Evolutionary conservation across 2,888 invertebrate species (phyloP).

Genomic region (Allophyes oxyacanthae): DNA sequence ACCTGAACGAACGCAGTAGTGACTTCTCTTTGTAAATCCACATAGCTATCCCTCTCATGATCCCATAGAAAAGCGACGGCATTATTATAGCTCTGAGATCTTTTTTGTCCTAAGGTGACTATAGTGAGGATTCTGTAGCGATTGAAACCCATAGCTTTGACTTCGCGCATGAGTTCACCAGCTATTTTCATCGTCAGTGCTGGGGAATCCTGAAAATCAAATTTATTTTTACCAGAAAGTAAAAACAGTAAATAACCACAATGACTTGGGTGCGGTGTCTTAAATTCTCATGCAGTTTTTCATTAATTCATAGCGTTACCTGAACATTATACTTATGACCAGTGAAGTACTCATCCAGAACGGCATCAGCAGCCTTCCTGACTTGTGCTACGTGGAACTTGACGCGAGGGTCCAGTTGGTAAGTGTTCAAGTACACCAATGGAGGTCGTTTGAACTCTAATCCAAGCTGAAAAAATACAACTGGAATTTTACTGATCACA

Average conservation of each 20-base stretch:
- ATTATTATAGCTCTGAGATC: slow-evolving; percentile 80
- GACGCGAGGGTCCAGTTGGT: slow-evolving; percentile 71
- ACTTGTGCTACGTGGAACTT: slow-evolving; percentile 65
- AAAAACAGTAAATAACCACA: too few species aligned
- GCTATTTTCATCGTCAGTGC: slow-evolving; percentile 68
- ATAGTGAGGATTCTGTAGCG: slow-evolving; percentile 76
- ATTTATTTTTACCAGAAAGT: not conserved
- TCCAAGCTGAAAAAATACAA: slow-evolving; percentile 64
- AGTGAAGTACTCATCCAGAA: slow-evolving; percentile 70
- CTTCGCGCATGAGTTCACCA: slow-evolving; percentile 71
- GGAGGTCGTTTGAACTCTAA: slow-evolving; percentile 79
- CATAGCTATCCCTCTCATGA: slow-evolving; percentile 68
- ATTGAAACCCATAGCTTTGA: slow-evolving; percentile 71
- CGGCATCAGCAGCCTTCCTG: slow-evolving; percentile 54
- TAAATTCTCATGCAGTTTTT: too few species aligned
- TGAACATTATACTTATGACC: slow-evolving; percentile 75
- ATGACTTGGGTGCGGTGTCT: too few species aligned
- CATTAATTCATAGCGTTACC: slow-evolving; percentile 54
- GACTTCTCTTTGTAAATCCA: slow-evolving; percentile 66
- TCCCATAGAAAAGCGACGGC: slow-evolving; percentile 82
- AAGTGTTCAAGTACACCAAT: slow-evolving; percentile 71
- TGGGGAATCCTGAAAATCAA: slow-evolving; percentile 65
- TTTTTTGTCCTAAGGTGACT: slow-evolving; percentile 76
- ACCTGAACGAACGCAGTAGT: slow-evolving; percentile 75
- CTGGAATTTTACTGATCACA: too few species aligned